Percentiles rank a stretch among this genome's conserved stretches.
Evolutionary conservation across 2,113 vertebrate species (phyloP).

Genomic region (Apodemus speciosus): DNA sequence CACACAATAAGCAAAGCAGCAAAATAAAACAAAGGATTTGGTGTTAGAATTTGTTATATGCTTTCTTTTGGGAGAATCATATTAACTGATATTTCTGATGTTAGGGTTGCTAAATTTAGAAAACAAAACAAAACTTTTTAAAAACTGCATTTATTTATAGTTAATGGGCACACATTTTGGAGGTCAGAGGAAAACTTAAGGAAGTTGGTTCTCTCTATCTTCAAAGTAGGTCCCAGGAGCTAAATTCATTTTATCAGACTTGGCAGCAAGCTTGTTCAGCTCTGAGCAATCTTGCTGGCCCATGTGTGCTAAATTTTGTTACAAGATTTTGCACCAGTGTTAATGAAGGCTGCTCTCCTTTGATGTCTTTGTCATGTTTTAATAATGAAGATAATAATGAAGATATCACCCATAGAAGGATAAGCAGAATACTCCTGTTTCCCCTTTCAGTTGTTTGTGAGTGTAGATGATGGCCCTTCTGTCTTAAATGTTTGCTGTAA

Average conservation of each 20-base stretch:
- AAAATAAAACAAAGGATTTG: not conserved
- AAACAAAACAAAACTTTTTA: not conserved
- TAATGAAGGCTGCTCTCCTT: not conserved
- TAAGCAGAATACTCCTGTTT: not conserved
- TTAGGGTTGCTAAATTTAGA: not conserved
- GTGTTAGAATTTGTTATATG: not conserved
- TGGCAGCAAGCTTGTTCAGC: not conserved
- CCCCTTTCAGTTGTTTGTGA: not conserved
- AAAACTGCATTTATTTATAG: not conserved
- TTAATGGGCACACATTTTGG: not conserved
- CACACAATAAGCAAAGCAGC: not conserved
- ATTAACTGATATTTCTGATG: not conserved
- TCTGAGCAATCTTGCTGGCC: not conserved
- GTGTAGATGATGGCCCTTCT: not conserved
- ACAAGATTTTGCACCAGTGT: not conserved
- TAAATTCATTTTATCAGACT: not conserved
- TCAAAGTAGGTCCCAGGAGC: not conserved
- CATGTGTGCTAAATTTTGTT: not conserved
- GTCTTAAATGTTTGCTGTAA: not conserved
- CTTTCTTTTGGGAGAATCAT: not conserved
- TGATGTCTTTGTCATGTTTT: conserved; percentile 8
- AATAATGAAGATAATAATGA: not conserved
- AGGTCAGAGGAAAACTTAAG: not conserved
- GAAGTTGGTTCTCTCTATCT: not conserved
- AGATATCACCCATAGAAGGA: not conserved